These are phyloP conservation scores for Pachypeltis micranthus DNA, from an alignment of 1,140 invertebrate genomes.

Conservation along the genomic window DNA sequence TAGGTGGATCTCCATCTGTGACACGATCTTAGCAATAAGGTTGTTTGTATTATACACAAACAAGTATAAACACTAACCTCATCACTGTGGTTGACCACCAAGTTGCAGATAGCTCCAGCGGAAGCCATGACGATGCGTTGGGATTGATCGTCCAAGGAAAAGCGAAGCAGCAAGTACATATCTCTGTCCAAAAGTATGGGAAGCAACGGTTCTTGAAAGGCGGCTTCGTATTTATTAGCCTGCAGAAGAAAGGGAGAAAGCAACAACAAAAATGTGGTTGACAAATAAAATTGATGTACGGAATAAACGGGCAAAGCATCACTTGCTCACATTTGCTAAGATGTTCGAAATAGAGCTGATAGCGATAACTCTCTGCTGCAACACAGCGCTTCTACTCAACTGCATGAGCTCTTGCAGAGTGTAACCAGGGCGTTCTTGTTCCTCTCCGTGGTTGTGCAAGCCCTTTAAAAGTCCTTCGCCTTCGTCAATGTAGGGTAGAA, in stretches of 20 bases:
- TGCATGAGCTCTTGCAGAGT: conserved; percentile 74
- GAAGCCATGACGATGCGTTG: conserved; percentile 55
- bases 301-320: not conserved
- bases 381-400: conserved; percentile 49
- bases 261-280: not conserved
- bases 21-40: too few species aligned
- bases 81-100: conserved; percentile 63
- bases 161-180: conserved; percentile 67
- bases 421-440: conserved; percentile 80
- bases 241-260: conserved; percentile 23
- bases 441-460: conserved; percentile 83
- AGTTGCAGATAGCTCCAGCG: conserved; percentile 54
- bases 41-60: too few species aligned
- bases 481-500: conserved; percentile 55
- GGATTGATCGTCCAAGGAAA: conserved; percentile 74
- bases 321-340: conserved; percentile 55
- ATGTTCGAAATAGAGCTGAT: conserved; percentile 67
- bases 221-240: conserved; percentile 48
- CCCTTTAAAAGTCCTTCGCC: conserved; percentile 45
- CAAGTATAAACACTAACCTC: conserved; percentile 18
- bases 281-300: conserved; percentile 1
- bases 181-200: conserved; percentile 44
- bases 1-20: too few species aligned
- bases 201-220: conserved; percentile 39
- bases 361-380: conserved; percentile 68